These are phyloP conservation scores for Hippoglossus hippoglossus DNA, from an alignment of 2,797 vertebrate genomes.

Conservation along the genomic window DNA sequence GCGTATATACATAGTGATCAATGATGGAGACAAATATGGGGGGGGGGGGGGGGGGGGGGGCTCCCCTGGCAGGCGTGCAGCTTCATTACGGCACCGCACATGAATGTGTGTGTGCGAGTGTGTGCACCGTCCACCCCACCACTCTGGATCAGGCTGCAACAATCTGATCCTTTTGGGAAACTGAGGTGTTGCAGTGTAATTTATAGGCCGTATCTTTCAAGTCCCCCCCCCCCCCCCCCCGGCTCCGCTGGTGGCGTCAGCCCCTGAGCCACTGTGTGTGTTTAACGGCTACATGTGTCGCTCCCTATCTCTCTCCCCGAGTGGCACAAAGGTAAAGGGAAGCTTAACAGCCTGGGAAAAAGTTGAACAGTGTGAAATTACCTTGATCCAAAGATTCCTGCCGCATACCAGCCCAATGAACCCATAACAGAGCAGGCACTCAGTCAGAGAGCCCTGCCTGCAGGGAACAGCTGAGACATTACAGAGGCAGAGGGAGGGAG, in stretches of 20 bases:
- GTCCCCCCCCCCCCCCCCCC: constrained; percentile 55
- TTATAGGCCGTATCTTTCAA: constrained; percentile 79
- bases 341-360: constrained; percentile 89
- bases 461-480: constrained; percentile 83
- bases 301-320: constrained; percentile 81
- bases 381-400: constrained; percentile 90
- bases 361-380: constrained; percentile 89
- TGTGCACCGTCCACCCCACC: constrained; percentile 58
- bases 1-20: constrained; percentile 26
- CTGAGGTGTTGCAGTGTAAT: constrained; percentile 78
- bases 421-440: constrained; percentile 85
- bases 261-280: constrained; percentile 66
- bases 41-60: constrained; percentile 33
- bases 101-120: constrained; percentile 51
- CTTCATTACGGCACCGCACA: constrained; percentile 70
- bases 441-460: constrained; percentile 75
- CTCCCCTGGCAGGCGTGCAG: constrained; percentile 45
- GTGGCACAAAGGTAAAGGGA: constrained; percentile 87
- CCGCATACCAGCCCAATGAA: constrained; percentile 87
- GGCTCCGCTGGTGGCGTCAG: constrained; percentile 72
- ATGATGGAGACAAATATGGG: constrained; percentile 42
- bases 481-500: constrained; percentile 49
- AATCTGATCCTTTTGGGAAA: constrained; percentile 83
- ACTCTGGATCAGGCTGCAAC: constrained; percentile 67
- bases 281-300: constrained; percentile 84